Evolutionary conservation across 2,113 vertebrate species (phyloP).

Genomic region (Sprattus sprattus): DNA sequence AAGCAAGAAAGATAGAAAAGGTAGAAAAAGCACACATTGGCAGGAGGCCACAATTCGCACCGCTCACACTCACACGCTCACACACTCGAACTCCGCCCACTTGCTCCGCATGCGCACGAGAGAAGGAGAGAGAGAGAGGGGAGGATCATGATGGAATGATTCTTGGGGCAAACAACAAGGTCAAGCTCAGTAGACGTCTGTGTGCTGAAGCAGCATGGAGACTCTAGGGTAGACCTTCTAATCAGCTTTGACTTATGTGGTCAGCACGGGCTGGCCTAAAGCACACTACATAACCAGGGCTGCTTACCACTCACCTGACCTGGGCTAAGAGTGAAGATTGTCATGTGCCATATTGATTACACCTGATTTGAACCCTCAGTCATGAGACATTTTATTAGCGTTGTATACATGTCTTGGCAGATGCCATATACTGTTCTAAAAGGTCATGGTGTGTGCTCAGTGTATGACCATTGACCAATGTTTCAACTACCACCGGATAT

Average conservation of each 20-base stretch:
- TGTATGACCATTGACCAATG: too few relatives aligned
- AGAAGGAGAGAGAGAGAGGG: too few relatives aligned
- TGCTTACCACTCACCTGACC: background rate
- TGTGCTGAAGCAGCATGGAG: background rate
- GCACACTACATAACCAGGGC: background rate
- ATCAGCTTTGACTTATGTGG: conserved; percentile 8
- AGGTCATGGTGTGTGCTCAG: too few relatives aligned
- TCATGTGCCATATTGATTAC: background rate
- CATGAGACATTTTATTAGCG: too few relatives aligned
- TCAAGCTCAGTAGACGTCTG: background rate
- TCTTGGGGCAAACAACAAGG: background rate
- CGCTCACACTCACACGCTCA: too few relatives aligned
- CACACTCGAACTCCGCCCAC: too few relatives aligned
- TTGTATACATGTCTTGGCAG: background rate
- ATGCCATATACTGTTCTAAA: background rate
- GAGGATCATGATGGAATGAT: background rate
- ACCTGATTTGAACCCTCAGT: too few relatives aligned
- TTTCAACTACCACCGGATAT: too few relatives aligned
- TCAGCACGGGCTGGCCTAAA: background rate
- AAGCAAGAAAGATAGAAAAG: too few relatives aligned
- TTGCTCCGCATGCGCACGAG: too few relatives aligned
- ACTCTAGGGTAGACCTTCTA: background rate
- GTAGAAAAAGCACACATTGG: too few relatives aligned
- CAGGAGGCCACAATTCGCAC: too few relatives aligned
- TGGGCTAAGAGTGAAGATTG: background rate